Evolutionary conservation across 2,888 invertebrate genomes (phyloP).

Genomic region (Ectemnius cavifrons): DNA sequence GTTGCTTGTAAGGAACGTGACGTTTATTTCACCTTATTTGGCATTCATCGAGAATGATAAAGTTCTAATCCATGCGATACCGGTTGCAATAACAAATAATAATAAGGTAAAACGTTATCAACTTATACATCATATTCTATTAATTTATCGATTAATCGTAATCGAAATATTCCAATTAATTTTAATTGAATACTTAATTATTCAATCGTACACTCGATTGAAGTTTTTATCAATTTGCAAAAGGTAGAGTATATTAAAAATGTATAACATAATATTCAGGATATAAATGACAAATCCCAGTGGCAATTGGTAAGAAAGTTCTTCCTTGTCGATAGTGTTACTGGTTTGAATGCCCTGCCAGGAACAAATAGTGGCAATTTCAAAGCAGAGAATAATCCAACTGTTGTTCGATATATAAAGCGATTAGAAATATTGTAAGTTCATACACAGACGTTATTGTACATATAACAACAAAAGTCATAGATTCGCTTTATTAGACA

Average conservation of each 20-base stretch:
- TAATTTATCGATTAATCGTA: constrained; percentile 6
- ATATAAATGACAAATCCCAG: constrained; percentile 73
- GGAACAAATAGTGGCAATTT: constrained; percentile 58
- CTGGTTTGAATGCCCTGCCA: constrained; percentile 72
- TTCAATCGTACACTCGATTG: background rate
- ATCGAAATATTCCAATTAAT: constrained; percentile 54
- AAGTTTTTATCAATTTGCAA: no score
- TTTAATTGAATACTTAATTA: background rate
- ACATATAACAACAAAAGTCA: background rate
- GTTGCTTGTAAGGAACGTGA: constrained; percentile 73
- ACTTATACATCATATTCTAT: no score
- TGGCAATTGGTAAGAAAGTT: constrained; percentile 85
- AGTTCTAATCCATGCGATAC: constrained; percentile 79
- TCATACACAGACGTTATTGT: no score
- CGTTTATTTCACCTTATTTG: constrained; percentile 81
- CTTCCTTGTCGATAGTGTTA: constrained; percentile 83
- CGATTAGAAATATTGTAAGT: constrained; percentile 73
- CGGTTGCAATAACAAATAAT: constrained; percentile 80
- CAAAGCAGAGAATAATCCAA: constrained; percentile 59
- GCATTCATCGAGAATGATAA: constrained; percentile 77
- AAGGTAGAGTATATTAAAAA: no score
- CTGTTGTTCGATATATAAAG: constrained; percentile 74
- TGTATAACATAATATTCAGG: constrained; percentile 24
- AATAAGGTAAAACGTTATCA: constrained; percentile 67
- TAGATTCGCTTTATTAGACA: background rate